Evolutionary conservation across 2,113 vertebrate species (phyloP).

Genomic region (Puntigrus tetrazona): DNA sequence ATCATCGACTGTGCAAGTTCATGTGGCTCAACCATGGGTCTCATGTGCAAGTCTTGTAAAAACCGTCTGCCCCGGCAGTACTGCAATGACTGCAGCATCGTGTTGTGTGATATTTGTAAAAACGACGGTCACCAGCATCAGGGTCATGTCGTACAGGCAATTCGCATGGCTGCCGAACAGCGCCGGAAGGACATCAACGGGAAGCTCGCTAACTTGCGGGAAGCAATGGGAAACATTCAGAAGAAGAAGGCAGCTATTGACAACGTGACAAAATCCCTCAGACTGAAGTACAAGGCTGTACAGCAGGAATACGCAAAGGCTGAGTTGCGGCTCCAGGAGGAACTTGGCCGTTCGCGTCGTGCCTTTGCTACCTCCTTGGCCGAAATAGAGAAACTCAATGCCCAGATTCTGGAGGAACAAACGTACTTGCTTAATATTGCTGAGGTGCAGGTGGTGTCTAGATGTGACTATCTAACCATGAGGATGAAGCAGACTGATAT

Average conservation of each 20-base stretch:
- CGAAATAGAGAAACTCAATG: conserved; percentile 90
- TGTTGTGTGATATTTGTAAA: conserved; percentile 88
- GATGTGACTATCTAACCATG: conserved; percentile 93
- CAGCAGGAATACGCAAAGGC: conserved; percentile 90
- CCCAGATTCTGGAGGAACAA: conserved; percentile 90
- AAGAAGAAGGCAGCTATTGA: conserved; percentile 86
- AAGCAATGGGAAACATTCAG: conserved; percentile 86
- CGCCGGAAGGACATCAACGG: conserved; percentile 83
- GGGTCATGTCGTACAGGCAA: conserved; percentile 81
- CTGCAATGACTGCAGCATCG: conserved; percentile 81
- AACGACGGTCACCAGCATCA: conserved; percentile 78
- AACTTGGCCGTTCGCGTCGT: conserved; percentile 85
- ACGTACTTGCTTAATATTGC: conserved; percentile 91
- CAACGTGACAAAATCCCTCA: conserved; percentile 82
- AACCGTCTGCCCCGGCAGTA: conserved; percentile 89
- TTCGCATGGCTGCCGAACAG: conserved; percentile 86
- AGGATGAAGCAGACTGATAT: conserved; percentile 92
- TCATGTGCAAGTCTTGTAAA: conserved; percentile 89
- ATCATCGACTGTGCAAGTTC: conserved; percentile 89
- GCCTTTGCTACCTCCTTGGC: conserved; percentile 85
- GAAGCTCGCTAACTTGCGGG: conserved; percentile 80
- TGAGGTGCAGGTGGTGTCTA: conserved; percentile 92
- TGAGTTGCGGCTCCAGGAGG: conserved; percentile 88
- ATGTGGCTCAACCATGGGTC: conserved; percentile 78
- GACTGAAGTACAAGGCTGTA: conserved; percentile 82